These are phyloP conservation scores for Muscicapa comitata DNA, from an alignment of 2,797 vertebrate genomes.

Conservation along the genomic window DNA sequence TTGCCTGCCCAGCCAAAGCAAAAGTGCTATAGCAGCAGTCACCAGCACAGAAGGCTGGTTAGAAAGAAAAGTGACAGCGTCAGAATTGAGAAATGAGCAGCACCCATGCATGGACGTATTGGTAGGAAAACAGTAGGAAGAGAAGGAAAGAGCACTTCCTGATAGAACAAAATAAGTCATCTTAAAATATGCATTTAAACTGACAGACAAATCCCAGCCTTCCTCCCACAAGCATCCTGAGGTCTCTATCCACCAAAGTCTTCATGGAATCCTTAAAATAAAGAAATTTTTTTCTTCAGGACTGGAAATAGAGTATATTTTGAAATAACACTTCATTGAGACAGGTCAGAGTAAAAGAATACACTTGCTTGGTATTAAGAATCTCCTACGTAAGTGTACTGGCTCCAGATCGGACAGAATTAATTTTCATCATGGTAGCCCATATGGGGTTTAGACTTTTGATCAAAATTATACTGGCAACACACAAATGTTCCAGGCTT, in stretches of 20 bases:
- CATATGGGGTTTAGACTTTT: neutral
- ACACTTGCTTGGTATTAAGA: neutral
- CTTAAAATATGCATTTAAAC: conserved; percentile 30
- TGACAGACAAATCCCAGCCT: neutral
- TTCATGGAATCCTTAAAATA: neutral
- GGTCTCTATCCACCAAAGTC: neutral
- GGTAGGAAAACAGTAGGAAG: neutral
- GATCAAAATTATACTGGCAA: neutral
- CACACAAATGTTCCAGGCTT: neutral
- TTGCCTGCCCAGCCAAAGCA: neutral
- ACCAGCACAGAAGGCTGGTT: conserved; percentile 29
- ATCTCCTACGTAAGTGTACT: neutral
- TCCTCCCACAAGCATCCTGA: conserved; percentile 9
- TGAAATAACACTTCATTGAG: neutral
- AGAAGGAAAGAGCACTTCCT: conserved; percentile 5
- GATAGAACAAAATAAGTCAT: conserved; percentile 26
- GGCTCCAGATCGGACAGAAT: neutral
- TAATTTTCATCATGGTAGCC: neutral
- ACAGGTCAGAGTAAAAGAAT: neutral
- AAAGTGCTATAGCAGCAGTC: conserved; percentile 31
- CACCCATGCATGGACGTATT: neutral
- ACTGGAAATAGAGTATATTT: neutral
- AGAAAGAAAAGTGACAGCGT: neutral
- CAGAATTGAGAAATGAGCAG: conserved; percentile 25
- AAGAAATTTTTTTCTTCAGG: neutral